Conservation (phyloP, 2,797 vertebrate genomes). For the Antrozous pallidus region DNA sequence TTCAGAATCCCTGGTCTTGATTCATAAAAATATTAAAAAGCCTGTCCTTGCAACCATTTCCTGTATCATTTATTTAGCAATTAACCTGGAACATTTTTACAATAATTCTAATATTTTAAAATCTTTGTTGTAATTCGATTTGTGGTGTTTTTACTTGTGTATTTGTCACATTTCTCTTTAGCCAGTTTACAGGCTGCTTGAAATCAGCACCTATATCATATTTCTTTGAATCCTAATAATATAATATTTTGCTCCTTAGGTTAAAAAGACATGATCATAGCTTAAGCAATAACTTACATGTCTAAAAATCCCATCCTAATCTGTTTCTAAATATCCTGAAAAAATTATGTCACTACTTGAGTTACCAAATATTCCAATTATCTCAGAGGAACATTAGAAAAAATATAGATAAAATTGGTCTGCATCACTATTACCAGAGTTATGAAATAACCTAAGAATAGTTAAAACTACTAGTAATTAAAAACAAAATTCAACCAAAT, state of each 20-base stretch:
- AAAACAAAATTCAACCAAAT: not conserved
- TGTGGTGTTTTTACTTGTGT: not conserved
- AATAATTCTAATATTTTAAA: not conserved
- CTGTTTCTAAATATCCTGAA: not conserved
- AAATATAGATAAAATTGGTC: not conserved
- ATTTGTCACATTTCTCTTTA: not conserved
- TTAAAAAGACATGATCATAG: not conserved
- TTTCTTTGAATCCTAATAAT: not conserved
- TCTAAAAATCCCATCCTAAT: not conserved
- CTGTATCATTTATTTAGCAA: not conserved
- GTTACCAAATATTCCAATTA: not conserved
- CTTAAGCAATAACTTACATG: not conserved
- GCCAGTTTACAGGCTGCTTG: not conserved
- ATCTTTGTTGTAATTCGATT: not conserved
- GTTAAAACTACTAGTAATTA: not conserved
- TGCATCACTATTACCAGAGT: not conserved
- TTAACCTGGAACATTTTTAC: not conserved
- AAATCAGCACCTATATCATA: not conserved
- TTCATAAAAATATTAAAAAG: not conserved
- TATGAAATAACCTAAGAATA: not conserved
- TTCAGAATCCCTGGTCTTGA: not conserved
- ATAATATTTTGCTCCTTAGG: not conserved
- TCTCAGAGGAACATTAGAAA: not conserved
- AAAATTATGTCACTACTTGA: not conserved
- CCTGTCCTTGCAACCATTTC: not conserved